phyloP scores from a whole-genome alignment of 2,797 vertebrate genomes.

The Botia almorhae region DNA sequence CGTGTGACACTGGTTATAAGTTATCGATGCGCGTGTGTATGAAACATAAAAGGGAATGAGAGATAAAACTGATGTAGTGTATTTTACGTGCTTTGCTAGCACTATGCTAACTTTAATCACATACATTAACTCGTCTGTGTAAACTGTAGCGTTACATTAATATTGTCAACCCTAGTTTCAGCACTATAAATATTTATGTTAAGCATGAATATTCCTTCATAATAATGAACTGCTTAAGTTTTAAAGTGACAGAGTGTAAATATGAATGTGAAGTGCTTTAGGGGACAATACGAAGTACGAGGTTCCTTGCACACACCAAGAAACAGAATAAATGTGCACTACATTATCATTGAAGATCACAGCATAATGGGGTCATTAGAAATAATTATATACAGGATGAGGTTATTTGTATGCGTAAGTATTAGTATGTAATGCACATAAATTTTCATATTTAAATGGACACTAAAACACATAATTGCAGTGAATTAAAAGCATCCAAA shows the following conservation, averaged over 20 bases:
- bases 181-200: slow-evolving; percentile 35
- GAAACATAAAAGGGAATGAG: slow-evolving; percentile 31
- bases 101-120: not conserved
- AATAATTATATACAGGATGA: no score
- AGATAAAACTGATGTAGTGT: slow-evolving; percentile 17
- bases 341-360: not conserved
- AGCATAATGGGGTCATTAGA: not conserved
- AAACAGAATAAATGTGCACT: slow-evolving; percentile 13
- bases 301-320: not conserved
- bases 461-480: no score
- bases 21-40: slow-evolving; percentile 39
- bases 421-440: no score
- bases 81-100: slow-evolving; percentile 15
- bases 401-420: no score
- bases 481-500: no score
- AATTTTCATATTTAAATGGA: no score
- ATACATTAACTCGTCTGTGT: slow-evolving; percentile 1
- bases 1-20: slow-evolving; percentile 62
- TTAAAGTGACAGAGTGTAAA: slow-evolving; percentile 40
- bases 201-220: slow-evolving; percentile 41
- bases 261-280: slow-evolving; percentile 33
- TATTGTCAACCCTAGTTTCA: slow-evolving; percentile 15
- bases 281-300: slow-evolving; percentile 8
- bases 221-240: slow-evolving; percentile 41
- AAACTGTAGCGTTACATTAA: slow-evolving; percentile 8